Evolutionary conservation across 2,888 invertebrate species (phyloP).

Genomic region (Iselma pallidipennis): DNA sequence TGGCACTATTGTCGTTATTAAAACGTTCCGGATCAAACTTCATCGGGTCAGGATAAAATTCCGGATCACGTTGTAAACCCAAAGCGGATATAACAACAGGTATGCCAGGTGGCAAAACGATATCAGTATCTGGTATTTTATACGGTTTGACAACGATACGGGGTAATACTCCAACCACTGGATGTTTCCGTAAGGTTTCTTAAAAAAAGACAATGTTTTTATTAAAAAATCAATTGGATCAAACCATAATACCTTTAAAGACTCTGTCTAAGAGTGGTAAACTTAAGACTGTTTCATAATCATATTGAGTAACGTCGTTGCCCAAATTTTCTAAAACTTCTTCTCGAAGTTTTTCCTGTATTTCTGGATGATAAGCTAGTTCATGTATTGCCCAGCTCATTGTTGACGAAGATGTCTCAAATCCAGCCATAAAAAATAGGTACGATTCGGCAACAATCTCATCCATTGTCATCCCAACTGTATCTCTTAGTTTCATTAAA

Average conservation of each 20-base stretch:
- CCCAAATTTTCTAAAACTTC: slow-evolving; percentile 47
- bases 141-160: no score
- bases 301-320: slow-evolving; percentile 43
- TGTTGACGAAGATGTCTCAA: slow-evolving; percentile 54
- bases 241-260: slow-evolving; percentile 40
- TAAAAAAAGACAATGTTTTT: no score
- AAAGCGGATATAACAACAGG: no score
- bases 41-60: no score
- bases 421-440: slow-evolving; percentile 56
- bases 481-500: slow-evolving; percentile 56
- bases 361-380: slow-evolving; percentile 44
- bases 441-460: slow-evolving; percentile 33
- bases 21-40: no score
- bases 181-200: no score
- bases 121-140: no score
- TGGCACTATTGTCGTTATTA: no score
- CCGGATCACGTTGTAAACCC: no score
- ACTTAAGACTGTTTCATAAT: slow-evolving; percentile 52
- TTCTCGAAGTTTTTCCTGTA: slow-evolving; percentile 51
- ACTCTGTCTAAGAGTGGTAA: slow-evolving; percentile 57
- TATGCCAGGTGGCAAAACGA: no score
- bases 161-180: no score
- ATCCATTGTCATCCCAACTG: slow-evolving; percentile 32
- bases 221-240: no score
- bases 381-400: slow-evolving; percentile 48